Percentiles rank a stretch among this genome's conserved stretches.
phyloP scores from a whole-genome alignment of 2,888 invertebrate genomes.

The Eupithecia tripunctaria region DNA sequence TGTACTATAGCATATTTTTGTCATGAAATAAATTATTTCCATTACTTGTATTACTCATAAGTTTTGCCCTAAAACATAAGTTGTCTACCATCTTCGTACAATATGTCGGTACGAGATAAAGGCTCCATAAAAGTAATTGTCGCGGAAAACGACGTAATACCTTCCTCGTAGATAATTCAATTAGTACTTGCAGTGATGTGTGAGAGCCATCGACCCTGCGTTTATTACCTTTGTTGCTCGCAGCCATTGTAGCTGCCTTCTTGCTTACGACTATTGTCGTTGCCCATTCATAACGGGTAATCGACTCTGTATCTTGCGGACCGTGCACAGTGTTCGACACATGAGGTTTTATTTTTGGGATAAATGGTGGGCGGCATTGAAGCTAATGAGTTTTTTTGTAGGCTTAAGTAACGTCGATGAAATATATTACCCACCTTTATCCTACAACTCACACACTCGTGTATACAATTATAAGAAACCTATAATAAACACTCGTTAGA shows the following conservation, averaged over 20 bases:
- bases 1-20: too few relatives aligned
- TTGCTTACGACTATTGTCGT: constrained; percentile 18
- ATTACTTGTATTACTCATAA: neutral
- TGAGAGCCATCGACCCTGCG: constrained; percentile 21
- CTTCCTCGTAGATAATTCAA: constrained; percentile 25
- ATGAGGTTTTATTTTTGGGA: neutral
- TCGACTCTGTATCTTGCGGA: neutral
- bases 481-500: too few relatives aligned
- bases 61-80: neutral
- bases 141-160: constrained; percentile 8
- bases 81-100: neutral
- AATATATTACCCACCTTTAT: neutral
- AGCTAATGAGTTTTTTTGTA: neutral
- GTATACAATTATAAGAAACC: too few relatives aligned
- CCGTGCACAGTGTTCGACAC: neutral
- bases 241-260: constrained; percentile 18
- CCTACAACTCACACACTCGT: too few relatives aligned
- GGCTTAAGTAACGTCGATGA: neutral
- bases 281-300: constrained; percentile 15
- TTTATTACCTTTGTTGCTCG: constrained; percentile 24
- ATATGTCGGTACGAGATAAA: neutral
- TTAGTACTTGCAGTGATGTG: constrained; percentile 30
- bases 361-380: neutral
- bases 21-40: neutral
- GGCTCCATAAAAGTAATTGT: constrained; percentile 27